phyloP scores from a whole-genome alignment of 37 sponge, comb jelly and placozoan genomes.

The Beroe forskalii region DNA sequence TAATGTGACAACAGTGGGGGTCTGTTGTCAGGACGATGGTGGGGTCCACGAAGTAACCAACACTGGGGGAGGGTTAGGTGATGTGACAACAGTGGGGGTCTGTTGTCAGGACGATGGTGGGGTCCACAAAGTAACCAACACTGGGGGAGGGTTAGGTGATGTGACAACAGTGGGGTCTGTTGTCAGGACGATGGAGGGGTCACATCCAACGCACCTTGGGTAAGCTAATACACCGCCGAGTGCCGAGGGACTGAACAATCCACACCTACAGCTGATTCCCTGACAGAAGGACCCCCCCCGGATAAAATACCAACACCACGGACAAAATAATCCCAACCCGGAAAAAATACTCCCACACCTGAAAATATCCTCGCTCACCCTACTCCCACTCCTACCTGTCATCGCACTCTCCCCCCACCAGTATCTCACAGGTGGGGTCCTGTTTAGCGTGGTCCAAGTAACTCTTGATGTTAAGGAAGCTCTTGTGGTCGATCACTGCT shows the following conservation, averaged over 20 bases:
- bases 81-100: too few relatives aligned
- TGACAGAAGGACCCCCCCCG: neutral
- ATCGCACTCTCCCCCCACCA: slow-evolving; percentile 79
- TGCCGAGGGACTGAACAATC: neutral
- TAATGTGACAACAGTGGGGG: too few relatives aligned
- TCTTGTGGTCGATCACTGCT: slow-evolving; percentile 88
- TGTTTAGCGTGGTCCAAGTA: slow-evolving; percentile 80
- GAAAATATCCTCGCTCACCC: neutral
- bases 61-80: too few relatives aligned
- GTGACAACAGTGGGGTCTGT: too few relatives aligned
- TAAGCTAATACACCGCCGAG: neutral
- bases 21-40: too few relatives aligned
- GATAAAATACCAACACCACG: neutral
- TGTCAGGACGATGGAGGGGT: too few relatives aligned
- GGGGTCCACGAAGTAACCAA: too few relatives aligned
- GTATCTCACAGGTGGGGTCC: slow-evolving; percentile 67
- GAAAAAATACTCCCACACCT: neutral
- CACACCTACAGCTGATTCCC: neutral
- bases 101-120: too few relatives aligned
- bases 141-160: too few relatives aligned
- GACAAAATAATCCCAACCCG: neutral
- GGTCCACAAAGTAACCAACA: too few relatives aligned
- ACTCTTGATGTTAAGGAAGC: slow-evolving; percentile 74
- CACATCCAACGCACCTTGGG: too few relatives aligned
- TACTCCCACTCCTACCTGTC: slow-evolving; percentile 69